Conservation (phyloP, 1,140 invertebrate genomes). For the Rhopalosiphum maidis region DNA sequence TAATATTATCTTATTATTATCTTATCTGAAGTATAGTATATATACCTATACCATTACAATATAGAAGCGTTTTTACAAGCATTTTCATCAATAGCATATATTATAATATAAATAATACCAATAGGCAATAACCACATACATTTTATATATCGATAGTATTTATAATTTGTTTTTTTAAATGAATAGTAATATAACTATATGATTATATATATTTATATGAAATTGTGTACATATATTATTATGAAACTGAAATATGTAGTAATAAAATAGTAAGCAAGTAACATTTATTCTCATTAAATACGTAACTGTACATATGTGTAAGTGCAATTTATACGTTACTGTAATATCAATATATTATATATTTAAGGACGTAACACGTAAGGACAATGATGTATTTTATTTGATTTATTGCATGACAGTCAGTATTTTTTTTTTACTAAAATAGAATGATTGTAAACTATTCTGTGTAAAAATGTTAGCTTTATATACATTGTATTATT, state of each 20-base stretch:
- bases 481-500: background rate
- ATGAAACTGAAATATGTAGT: background rate
- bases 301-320: background rate
- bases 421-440: background rate
- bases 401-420: background rate
- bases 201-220: no score
- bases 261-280: background rate
- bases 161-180: background rate
- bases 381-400: background rate
- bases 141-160: no score
- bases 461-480: background rate
- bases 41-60: no score
- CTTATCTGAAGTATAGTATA: no score
- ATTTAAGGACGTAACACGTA: background rate
- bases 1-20: no score
- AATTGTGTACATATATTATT: background rate
- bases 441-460: background rate
- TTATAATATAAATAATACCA: no score
- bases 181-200: background rate
- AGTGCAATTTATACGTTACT: background rate
- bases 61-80: no score
- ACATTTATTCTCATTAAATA: background rate
- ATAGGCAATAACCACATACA: no score
- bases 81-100: no score
- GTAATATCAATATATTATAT: slow-evolving; percentile 1